Percentiles rank a stretch among this genome's conserved stretches.
phyloP scores from a whole-genome alignment of 2,888 invertebrate genomes.

The Halictus quadricinctus region DNA sequence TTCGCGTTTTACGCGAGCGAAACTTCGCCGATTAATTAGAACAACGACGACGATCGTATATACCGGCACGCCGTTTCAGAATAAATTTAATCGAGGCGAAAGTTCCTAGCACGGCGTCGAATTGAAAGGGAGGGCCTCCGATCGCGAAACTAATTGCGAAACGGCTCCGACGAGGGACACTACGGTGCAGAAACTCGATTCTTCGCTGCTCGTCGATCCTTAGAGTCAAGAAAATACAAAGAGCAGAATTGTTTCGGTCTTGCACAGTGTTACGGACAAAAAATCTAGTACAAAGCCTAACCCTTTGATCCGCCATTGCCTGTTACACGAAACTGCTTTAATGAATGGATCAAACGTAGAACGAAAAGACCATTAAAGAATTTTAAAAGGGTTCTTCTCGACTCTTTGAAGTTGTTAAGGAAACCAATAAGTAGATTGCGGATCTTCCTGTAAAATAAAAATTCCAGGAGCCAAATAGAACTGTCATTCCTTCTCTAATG shows the following conservation, averaged over 20 bases:
- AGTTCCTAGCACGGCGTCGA: background rate
- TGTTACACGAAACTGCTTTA: background rate
- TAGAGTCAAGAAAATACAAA: background rate
- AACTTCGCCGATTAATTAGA: constrained; percentile 4
- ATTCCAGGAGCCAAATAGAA: no score
- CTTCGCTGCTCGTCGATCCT: background rate
- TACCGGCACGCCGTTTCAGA: background rate
- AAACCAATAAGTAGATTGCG: background rate
- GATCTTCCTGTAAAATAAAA: background rate
- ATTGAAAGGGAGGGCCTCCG: background rate
- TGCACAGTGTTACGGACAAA: background rate
- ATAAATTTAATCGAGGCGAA: background rate
- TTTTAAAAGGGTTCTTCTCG: background rate
- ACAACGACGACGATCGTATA: background rate
- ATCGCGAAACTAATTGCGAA: background rate
- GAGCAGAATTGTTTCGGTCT: background rate
- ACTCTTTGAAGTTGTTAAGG: background rate
- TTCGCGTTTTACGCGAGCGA: background rate
- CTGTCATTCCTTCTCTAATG: no score
- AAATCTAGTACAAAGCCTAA: background rate
- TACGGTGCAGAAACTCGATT: background rate
- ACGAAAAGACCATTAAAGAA: background rate
- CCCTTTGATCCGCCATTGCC: background rate
- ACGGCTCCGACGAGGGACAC: background rate
- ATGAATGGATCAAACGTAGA: background rate